Percentiles rank a stretch among this genome's conserved stretches.
These are phyloP conservation scores for Protonibea diacanthus DNA, from an alignment of 2,797 vertebrate genomes.

Conservation along the genomic window DNA sequence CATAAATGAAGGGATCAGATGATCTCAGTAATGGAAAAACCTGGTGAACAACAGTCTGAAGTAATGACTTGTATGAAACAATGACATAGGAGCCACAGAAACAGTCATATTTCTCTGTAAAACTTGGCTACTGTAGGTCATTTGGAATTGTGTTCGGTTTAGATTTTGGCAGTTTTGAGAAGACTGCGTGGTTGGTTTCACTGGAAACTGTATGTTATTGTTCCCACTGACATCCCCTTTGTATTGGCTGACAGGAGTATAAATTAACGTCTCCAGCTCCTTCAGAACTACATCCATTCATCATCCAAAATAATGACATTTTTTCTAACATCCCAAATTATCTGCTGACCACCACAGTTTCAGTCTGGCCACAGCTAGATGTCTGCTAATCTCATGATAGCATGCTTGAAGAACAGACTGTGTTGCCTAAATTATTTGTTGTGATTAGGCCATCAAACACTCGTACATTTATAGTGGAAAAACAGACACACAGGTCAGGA, in stretches of 20 bases:
- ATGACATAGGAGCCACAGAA: constrained; percentile 56
- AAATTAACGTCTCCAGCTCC: constrained; percentile 44
- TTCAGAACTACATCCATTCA: constrained; percentile 50
- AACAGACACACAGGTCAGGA: constrained; percentile 39
- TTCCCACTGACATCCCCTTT: constrained; percentile 67
- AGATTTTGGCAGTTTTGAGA: constrained; percentile 60
- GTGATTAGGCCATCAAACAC: constrained; percentile 64
- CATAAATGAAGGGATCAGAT: constrained; percentile 67
- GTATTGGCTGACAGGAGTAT: constrained; percentile 66
- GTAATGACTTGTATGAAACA: constrained; percentile 59
- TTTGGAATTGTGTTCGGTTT: constrained; percentile 61
- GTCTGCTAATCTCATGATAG: constrained; percentile 70
- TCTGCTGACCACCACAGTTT: constrained; percentile 65
- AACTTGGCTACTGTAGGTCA: constrained; percentile 55
- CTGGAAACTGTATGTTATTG: constrained; percentile 69
- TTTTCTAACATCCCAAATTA: constrained; percentile 55
- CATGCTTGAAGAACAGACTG: constrained; percentile 51
- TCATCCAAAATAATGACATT: constrained; percentile 59
- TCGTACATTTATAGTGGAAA: constrained; percentile 53
- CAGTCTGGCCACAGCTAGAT: constrained; percentile 49
- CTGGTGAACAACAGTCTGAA: constrained; percentile 52
- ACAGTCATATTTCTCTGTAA: constrained; percentile 44
- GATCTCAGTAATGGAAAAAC: constrained; percentile 71
- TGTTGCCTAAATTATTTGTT: constrained; percentile 69
- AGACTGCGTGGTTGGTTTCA: constrained; percentile 52